phyloP scores from a whole-genome alignment of 64 coral and sea anemone genomes.

The Pocillopora damicornis region DNA sequence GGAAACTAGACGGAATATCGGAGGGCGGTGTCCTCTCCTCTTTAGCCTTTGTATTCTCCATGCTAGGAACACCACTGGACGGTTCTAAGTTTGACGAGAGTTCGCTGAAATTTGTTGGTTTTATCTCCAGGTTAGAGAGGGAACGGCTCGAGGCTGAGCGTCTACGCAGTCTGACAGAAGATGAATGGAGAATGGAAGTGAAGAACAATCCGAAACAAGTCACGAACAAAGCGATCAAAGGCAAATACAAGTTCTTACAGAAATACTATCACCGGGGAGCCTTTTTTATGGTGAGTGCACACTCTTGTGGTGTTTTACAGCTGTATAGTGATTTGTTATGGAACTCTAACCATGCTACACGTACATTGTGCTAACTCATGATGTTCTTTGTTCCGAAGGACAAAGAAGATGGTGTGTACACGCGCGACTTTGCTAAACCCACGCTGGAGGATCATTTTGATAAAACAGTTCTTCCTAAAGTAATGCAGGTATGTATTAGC shows the following conservation, averaged over 20 bases:
- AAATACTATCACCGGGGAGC: slow-evolving; percentile 96
- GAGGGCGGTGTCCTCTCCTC: not conserved
- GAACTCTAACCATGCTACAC: too few species aligned
- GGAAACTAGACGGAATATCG: not conserved
- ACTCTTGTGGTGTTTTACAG: not conserved
- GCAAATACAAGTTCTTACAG: slow-evolving; percentile 96
- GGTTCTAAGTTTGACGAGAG: not conserved
- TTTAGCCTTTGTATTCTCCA: not conserved
- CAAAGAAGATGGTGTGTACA: slow-evolving; percentile 80
- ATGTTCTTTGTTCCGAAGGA: slow-evolving; percentile 40
- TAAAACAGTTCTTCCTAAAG: slow-evolving; percentile 94
- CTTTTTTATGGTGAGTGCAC: slow-evolving; percentile 84
- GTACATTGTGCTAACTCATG: too few species aligned
- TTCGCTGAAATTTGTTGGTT: too few species aligned
- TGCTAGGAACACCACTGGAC: not conserved
- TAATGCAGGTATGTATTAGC: slow-evolving; percentile 81
- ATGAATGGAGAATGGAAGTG: slow-evolving; percentile 72
- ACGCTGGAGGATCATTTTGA: slow-evolving; percentile 99
- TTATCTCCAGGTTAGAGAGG: slow-evolving; percentile 70
- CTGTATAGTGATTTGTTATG: too few species aligned
- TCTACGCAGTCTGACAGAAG: slow-evolving; percentile 78
- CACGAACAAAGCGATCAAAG: slow-evolving; percentile 87
- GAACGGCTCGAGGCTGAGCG: slow-evolving; percentile 79
- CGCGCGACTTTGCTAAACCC: slow-evolving; percentile 79
- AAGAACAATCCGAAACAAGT: slow-evolving; percentile 77